These are phyloP conservation scores for Fratercula arctica DNA, from an alignment of 2,797 vertebrate species.

Conservation along the genomic window DNA sequence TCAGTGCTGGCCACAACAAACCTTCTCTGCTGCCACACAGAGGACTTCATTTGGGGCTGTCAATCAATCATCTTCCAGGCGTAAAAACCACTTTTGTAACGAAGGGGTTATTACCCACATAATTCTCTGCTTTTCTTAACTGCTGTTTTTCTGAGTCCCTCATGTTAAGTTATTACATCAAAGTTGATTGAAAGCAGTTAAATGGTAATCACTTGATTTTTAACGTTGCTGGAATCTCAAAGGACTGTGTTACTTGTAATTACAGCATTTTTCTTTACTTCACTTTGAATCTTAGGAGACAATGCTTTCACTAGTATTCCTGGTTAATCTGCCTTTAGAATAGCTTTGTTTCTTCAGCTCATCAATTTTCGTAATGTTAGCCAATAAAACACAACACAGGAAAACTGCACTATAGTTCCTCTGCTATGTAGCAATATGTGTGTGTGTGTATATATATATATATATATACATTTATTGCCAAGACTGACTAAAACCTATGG, in stretches of 20 bases:
- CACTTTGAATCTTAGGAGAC: slow-evolving; percentile 2
- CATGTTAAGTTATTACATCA: slow-evolving; percentile 20
- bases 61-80: neutral
- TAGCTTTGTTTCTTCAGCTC: slow-evolving; percentile 35
- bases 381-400: neutral
- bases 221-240: slow-evolving; percentile 24
- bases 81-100: neutral
- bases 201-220: slow-evolving; percentile 53
- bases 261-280: slow-evolving; percentile 56
- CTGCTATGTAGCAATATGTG: neutral
- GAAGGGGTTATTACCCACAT: slow-evolving; percentile 13
- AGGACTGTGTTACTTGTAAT: slow-evolving; percentile 47
- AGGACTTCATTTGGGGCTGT: neutral
- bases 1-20: neutral
- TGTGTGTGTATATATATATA: neutral
- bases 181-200: slow-evolving; percentile 62
- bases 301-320: neutral
- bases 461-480: neutral
- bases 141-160: slow-evolving; percentile 23
- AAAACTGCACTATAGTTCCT: neutral
- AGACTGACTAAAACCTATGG: neutral
- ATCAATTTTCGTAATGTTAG: slow-evolving; percentile 16
- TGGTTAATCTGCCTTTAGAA: slow-evolving; percentile 35
- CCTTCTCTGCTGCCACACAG: neutral
- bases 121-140: slow-evolving; percentile 20